A percentile compares a stretch with the other conserved stretches of the same genome.
Evolutionary conservation across 2,113 vertebrate genomes (phyloP).

Genomic region (Chionis minor): DNA sequence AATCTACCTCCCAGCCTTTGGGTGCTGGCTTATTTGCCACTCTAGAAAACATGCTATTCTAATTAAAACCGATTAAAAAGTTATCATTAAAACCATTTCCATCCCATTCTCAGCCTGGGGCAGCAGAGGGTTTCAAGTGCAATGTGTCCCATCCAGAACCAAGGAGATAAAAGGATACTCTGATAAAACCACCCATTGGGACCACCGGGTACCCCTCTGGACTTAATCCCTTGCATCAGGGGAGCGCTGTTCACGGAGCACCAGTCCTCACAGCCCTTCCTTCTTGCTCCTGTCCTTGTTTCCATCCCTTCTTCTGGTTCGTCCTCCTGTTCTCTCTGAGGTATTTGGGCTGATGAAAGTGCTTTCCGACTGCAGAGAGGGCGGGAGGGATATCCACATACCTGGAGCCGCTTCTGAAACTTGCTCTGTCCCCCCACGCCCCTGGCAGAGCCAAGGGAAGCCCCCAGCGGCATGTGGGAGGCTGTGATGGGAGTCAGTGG

Average conservation of each 20-base stretch:
- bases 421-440: rapidly evolving
- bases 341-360: not conserved
- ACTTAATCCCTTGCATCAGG: not conserved
- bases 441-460: rapidly evolving
- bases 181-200: not conserved
- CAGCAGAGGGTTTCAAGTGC: not conserved
- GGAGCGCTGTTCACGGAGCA: not conserved
- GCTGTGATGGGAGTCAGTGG: not conserved
- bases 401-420: not conserved
- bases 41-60: not conserved
- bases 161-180: not conserved
- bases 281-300: not conserved
- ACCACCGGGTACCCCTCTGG: not conserved
- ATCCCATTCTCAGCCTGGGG: not conserved
- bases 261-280: not conserved
- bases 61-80: not conserved
- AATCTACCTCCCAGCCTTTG: not conserved
- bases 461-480: rapidly evolving
- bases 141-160: not conserved
- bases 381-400: not conserved
- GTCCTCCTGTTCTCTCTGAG: not conserved
- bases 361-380: not conserved
- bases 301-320: not conserved
- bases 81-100: not conserved
- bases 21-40: not conserved